Evolutionary conservation across 2,797 vertebrate genomes (phyloP).

Genomic region (Phrynocephalus vlangalii): DNA sequence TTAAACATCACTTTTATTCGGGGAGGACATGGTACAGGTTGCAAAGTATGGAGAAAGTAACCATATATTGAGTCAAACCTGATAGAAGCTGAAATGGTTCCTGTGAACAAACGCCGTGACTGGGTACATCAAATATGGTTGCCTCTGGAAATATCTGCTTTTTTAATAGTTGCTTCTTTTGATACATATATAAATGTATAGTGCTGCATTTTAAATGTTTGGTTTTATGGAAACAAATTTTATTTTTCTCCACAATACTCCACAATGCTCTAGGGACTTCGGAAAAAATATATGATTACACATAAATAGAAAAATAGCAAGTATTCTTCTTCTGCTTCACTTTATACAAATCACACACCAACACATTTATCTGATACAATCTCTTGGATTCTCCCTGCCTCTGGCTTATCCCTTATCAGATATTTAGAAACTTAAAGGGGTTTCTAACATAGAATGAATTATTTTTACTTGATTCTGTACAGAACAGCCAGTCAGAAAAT

Average conservation of each 20-base stretch:
- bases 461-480: conserved; percentile 51
- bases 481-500: conserved; percentile 51
- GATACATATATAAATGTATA: too few relatives aligned
- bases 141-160: background rate
- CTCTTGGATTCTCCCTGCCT: fast-evolving
- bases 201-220: background rate
- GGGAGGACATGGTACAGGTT: too few relatives aligned
- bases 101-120: background rate
- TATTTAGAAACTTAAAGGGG: conserved; percentile 31
- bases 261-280: background rate
- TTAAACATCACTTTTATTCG: too few relatives aligned
- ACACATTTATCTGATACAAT: background rate
- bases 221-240: background rate
- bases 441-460: conserved; percentile 39
- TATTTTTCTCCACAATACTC: background rate
- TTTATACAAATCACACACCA: background rate
- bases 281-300: background rate
- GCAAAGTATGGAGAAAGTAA: too few relatives aligned
- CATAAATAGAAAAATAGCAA: background rate
- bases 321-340: background rate
- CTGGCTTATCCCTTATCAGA: conserved; percentile 37
- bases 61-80: too few relatives aligned
- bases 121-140: background rate
- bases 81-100: background rate
- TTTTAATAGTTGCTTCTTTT: background rate